Conservation (phyloP, 2,888 invertebrate species). For the Mantis religiosa region DNA sequence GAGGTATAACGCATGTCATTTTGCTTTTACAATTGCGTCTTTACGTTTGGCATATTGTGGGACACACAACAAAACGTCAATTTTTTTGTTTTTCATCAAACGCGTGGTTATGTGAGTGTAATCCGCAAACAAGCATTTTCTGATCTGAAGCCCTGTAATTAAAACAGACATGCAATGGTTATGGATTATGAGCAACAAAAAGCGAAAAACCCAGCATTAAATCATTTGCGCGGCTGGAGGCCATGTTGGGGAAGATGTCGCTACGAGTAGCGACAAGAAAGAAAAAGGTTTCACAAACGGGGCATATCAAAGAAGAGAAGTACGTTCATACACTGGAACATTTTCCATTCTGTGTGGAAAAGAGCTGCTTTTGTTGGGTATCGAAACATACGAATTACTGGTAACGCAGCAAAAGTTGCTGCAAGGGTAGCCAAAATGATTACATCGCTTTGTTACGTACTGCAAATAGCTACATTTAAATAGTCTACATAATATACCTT, state of each 20-base stretch:
- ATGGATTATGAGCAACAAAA: neutral
- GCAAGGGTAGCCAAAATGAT: too few species aligned
- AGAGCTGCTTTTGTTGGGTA: neutral
- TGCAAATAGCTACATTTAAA: too few species aligned
- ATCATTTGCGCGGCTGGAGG: neutral
- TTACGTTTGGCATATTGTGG: neutral
- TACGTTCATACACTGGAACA: neutral
- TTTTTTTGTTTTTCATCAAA: neutral
- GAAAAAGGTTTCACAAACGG: neutral
- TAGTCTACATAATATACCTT: too few species aligned
- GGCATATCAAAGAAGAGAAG: neutral
- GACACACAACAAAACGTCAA: neutral
- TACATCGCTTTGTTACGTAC: too few species aligned
- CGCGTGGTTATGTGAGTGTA: neutral
- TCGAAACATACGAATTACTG: neutral
- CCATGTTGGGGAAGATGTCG: neutral
- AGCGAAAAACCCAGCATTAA: neutral
- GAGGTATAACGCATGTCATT: neutral
- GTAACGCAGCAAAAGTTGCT: too few species aligned
- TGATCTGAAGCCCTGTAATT: neutral
- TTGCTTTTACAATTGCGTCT: neutral
- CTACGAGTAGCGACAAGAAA: neutral
- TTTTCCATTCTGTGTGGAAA: neutral
- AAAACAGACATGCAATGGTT: neutral
- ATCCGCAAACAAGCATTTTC: neutral